Conservation (phyloP, 1,140 invertebrate genomes). For the Coptotermes formosanus region DNA sequence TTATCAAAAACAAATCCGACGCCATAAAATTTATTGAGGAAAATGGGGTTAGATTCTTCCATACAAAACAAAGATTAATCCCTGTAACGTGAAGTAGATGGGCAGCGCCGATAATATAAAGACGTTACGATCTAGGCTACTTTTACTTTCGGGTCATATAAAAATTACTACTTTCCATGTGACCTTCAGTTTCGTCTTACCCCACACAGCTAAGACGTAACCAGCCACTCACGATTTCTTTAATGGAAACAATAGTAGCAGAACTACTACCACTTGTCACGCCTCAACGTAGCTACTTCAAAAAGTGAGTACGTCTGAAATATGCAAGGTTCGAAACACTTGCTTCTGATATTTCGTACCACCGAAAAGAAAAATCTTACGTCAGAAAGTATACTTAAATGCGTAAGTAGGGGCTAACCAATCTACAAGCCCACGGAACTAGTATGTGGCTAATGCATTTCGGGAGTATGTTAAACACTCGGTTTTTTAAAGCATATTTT, state of each 20-base stretch:
- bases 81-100: neutral
- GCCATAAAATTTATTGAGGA: neutral
- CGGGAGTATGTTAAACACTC: too few species aligned
- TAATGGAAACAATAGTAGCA: neutral
- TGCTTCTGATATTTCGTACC: too few species aligned
- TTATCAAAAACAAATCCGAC: constrained; percentile 11
- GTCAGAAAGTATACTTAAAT: too few species aligned
- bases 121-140: neutral
- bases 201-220: neutral
- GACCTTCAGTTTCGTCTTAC: neutral
- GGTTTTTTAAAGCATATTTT: too few species aligned
- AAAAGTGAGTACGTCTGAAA: too few species aligned
- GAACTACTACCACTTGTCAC: too few species aligned
- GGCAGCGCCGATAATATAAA: neutral
- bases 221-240: neutral
- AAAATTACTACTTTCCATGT: neutral
- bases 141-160: constrained; percentile 3
- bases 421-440: too few species aligned
- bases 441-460: too few species aligned
- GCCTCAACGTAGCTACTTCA: too few species aligned
- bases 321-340: too few species aligned
- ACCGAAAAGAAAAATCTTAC: too few species aligned
- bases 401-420: too few species aligned
- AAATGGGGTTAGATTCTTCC: neutral
- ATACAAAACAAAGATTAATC: neutral